phyloP scores from a whole-genome alignment of 2,113 vertebrate genomes.

The Pampusana beccarii region DNA sequence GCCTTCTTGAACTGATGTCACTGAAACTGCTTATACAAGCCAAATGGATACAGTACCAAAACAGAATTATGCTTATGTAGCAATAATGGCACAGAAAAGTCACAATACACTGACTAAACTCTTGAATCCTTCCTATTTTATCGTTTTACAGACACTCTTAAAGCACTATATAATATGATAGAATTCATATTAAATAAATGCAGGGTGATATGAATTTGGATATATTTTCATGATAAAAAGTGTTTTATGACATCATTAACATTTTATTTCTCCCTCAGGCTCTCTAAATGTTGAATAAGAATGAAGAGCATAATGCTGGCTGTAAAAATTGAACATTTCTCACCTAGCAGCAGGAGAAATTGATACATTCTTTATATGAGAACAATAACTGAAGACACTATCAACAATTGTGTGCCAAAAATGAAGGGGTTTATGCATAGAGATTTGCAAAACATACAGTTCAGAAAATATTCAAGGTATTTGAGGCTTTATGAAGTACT shows the following conservation, averaged over 20 bases:
- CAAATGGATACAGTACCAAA: background rate
- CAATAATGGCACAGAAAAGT: background rate
- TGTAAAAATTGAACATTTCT: slow-evolving; percentile 9
- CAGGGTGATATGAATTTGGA: background rate
- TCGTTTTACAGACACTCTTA: background rate
- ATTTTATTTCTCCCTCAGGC: slow-evolving; percentile 19
- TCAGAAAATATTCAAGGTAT: background rate
- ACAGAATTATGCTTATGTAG: background rate
- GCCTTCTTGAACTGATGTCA: background rate
- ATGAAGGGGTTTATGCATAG: background rate
- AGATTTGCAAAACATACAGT: background rate
- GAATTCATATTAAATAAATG: background rate
- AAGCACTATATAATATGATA: background rate
- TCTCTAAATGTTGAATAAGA: slow-evolving; percentile 8
- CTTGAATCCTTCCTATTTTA: background rate
- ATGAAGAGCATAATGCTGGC: background rate
- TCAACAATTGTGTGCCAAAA: background rate
- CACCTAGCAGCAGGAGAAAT: background rate
- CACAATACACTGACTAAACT: background rate
- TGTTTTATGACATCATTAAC: slow-evolving; percentile 30
- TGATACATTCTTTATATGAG: background rate
- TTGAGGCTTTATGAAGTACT: background rate
- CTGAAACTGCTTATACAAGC: background rate
- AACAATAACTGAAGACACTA: background rate
- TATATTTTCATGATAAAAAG: slow-evolving; percentile 27